Percentiles rank a stretch among this genome's conserved stretches.
phyloP scores from a whole-genome alignment of 2,888 invertebrate species.

The Pocota personata region DNA sequence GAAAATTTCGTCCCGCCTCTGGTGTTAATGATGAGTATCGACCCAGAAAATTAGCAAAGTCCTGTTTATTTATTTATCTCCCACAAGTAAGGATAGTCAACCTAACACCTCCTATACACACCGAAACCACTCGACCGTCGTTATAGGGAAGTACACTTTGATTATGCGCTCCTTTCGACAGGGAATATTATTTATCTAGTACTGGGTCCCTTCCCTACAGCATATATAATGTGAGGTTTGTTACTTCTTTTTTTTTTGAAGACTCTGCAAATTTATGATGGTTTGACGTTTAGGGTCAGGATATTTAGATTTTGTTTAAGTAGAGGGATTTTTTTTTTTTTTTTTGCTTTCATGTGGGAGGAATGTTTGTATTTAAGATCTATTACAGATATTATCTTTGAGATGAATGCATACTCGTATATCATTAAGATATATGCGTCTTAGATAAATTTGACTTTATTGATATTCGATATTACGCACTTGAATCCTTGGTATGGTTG shows the following conservation, averaged over 20 bases:
- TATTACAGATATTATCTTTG: not conserved
- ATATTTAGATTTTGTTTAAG: not conserved
- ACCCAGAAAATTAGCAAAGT: conserved; percentile 70
- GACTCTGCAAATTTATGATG: conserved; percentile 7
- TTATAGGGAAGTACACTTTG: conserved; percentile 46
- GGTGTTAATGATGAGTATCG: conserved; percentile 71
- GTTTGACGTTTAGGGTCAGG: conserved; percentile 11
- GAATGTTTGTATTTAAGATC: not conserved
- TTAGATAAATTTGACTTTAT: not conserved
- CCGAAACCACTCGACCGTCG: conserved; percentile 41
- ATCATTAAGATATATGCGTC: not conserved
- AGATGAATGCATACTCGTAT: too few relatives aligned
- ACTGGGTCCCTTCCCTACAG: not conserved
- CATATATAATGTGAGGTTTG: not conserved
- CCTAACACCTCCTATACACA: conserved; percentile 43
- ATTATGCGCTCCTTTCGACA: conserved; percentile 52
- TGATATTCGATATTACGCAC: not conserved
- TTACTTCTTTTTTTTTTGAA: conserved; percentile 1
- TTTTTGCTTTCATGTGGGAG: not conserved
- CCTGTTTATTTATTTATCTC: conserved; percentile 63
- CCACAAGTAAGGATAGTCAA: conserved; percentile 18
- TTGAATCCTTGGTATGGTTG: too few relatives aligned
- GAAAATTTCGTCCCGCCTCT: conserved; percentile 30
- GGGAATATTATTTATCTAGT: conserved; percentile 59
- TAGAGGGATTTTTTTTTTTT: not conserved